phyloP scores from a whole-genome alignment of 2,797 vertebrate genomes.

The Coracias cyanogaster region DNA sequence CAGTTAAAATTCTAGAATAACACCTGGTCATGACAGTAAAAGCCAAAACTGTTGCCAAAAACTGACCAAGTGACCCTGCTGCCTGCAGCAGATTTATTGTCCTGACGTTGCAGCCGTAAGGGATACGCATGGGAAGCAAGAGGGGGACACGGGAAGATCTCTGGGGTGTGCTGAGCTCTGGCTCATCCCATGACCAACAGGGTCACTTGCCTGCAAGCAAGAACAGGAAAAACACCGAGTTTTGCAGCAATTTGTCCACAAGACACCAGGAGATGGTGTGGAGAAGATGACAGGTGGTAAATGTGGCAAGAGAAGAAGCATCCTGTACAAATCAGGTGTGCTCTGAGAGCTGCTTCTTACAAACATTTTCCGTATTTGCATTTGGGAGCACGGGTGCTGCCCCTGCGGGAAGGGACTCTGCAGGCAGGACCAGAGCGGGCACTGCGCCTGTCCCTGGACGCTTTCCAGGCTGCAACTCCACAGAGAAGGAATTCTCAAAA shows the following conservation, averaged over 20 bases:
- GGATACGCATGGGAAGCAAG: not conserved
- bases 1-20: not conserved
- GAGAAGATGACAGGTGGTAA: not conserved
- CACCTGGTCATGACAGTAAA: not conserved
- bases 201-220: not conserved
- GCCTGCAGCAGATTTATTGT: not conserved
- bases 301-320: not conserved
- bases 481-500: not conserved
- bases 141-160: not conserved
- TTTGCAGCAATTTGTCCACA: not conserved
- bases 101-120: not conserved
- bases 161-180: not conserved
- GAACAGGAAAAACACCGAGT: not conserved
- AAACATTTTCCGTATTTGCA: not conserved
- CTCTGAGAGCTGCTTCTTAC: not conserved
- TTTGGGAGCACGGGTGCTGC: not conserved
- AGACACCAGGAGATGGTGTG: not conserved
- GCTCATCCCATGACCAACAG: accelerated
- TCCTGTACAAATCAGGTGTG: not conserved
- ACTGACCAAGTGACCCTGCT: not conserved
- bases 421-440: not conserved
- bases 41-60: not conserved
- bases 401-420: not conserved
- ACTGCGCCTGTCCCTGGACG: not conserved
- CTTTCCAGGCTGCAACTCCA: not conserved